Evolutionary conservation across 1,140 invertebrate genomes (phyloP).

Genomic region (Sitodiplosis mosellana): DNA sequence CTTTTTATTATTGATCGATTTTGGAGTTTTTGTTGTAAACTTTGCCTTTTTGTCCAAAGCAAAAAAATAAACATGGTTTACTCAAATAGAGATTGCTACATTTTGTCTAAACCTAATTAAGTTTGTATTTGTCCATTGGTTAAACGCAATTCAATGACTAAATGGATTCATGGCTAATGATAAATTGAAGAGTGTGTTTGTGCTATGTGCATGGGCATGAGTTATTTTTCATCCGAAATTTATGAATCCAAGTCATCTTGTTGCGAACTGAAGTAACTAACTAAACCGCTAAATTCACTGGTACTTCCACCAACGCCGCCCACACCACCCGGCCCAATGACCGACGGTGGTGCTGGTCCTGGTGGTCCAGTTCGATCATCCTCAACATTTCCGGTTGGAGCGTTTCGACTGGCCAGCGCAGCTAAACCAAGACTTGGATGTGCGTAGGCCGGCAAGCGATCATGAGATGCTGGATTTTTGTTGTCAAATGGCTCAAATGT

Average conservation of each 20-base stretch:
- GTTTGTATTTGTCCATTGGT: no score
- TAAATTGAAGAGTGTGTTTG: no score
- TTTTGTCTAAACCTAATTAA: no score
- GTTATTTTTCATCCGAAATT: slow-evolving; percentile 2
- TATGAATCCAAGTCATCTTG: slow-evolving; percentile 33
- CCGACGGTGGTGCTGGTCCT: no score
- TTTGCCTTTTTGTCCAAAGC: no score
- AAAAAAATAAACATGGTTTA: no score
- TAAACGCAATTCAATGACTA: no score
- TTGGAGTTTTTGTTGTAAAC: no score
- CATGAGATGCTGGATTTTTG: neutral
- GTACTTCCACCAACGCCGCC: slow-evolving; percentile 1
- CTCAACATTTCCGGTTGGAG: neutral
- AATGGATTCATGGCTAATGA: no score
- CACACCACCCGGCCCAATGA: neutral
- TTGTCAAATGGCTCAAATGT: slow-evolving; percentile 1
- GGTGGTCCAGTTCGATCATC: neutral
- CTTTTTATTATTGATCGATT: no score
- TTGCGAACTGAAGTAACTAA: slow-evolving; percentile 67
- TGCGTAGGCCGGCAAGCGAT: neutral
- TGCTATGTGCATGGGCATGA: no score
- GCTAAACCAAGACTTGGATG: neutral
- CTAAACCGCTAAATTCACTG: slow-evolving; percentile 57
- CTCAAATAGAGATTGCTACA: no score
- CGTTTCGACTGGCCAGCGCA: neutral